These are phyloP conservation scores for Ispidina picta DNA, from an alignment of 2,797 vertebrate genomes.

Conservation along the genomic window DNA sequence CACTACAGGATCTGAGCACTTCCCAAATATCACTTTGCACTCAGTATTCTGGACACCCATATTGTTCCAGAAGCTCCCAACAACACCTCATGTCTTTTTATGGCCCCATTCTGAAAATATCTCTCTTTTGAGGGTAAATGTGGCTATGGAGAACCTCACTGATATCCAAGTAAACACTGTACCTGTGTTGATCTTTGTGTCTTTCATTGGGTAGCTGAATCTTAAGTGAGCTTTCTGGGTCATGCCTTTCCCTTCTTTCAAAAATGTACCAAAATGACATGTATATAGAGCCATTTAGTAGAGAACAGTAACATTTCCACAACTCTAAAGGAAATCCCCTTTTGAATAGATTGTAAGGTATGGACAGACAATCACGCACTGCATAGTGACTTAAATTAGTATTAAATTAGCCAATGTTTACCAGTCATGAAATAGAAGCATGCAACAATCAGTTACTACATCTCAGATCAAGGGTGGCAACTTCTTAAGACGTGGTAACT, in stretches of 20 bases:
- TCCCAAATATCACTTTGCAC: neutral
- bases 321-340: neutral
- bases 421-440: neutral
- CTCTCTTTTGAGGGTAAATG: neutral
- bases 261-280: neutral
- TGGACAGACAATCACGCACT: neutral
- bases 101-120: neutral
- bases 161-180: neutral
- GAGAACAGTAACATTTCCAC: neutral
- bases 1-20: neutral
- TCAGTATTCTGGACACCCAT: neutral
- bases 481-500: slow-evolving; percentile 31
- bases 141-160: neutral
- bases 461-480: slow-evolving; percentile 16
- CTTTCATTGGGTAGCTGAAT: neutral
- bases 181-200: neutral
- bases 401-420: neutral
- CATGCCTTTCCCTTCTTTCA: neutral
- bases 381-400: neutral
- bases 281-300: neutral
- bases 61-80: neutral
- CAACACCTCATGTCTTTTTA: neutral
- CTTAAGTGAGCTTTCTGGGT: neutral
- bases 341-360: neutral
- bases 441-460: neutral